Evolutionary conservation across 2,113 vertebrate genomes (phyloP), one percentile per base, ranked within the genome.

Genomic region (Odontophorus gujanensis): DNA sequence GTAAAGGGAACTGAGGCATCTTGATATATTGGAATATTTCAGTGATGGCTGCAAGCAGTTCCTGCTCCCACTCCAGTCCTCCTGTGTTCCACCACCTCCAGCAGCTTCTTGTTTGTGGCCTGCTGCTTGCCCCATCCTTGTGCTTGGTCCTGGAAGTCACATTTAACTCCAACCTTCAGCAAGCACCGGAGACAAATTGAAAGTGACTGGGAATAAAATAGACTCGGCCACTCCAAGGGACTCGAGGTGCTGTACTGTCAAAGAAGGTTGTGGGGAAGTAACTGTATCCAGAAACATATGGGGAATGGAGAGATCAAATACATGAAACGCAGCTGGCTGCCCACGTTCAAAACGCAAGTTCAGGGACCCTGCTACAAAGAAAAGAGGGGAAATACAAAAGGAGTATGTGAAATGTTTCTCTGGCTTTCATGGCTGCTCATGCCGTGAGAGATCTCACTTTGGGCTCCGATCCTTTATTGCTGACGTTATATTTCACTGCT

Each of bases 161-260:
- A 67, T 94, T 94, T 62, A 58, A 62, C 91, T 92, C 72, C 90
- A 89, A 66, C 66, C 21, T 80, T 87, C 48, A 48, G 47, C 81
- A 81, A 95, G 93, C 84, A 57, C 42, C 0, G 11, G 69, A 87
- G 89, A 83, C 48, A 96, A 96, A 96, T 96, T 88, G 82, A 95
- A 96, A 96, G 94, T 92, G 92, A 97, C 87, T 93, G 66, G 69
- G 77, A 95, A 88, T 83, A 89, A 96, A 93, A 93, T 74, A 86
- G 92, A 55, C 80, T 80, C 86, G 55, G 57, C 55, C 13, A n/a
- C 8, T 58, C 3, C 1, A 11, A 7, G 65, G 84, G 20, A 87
- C 75, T 78, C 75, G 89, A 82, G 75, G 91, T 83, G 38, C n/a
- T 65, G 36, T 9, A 38, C 73, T 69, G 72, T 66, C 47, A 58